phyloP scores from a whole-genome alignment of 37 sponge, comb jelly and placozoan species.

The Halichondria panicea region DNA sequence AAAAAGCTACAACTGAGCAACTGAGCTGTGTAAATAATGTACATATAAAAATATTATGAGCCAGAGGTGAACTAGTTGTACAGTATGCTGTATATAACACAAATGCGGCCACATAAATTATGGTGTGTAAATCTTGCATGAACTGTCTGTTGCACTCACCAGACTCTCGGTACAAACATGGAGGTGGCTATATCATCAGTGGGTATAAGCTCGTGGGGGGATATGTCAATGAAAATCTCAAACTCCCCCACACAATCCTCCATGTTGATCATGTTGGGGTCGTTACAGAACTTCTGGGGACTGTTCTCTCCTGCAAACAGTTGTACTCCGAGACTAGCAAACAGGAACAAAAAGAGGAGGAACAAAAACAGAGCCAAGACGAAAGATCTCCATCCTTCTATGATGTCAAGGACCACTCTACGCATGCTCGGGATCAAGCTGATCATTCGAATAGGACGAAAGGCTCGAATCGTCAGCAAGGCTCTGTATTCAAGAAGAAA shows the following conservation, averaged over 20 bases:
- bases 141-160: constrained; percentile 28
- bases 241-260: constrained; percentile 65
- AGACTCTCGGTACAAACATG: constrained; percentile 67
- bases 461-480: constrained; percentile 41
- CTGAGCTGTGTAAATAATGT: too few species aligned
- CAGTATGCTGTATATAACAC: not conserved
- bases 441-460: constrained; percentile 66
- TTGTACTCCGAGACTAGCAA: constrained; percentile 73
- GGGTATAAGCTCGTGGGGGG: constrained; percentile 34
- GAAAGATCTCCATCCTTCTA: constrained; percentile 54
- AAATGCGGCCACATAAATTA: not conserved
- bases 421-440: constrained; percentile 55
- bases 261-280: constrained; percentile 8
- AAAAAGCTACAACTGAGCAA: too few species aligned
- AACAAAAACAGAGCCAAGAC: constrained; percentile 46
- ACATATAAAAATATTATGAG: not conserved
- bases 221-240: constrained; percentile 25
- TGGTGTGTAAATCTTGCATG: not conserved
- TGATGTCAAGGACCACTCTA: constrained; percentile 40
- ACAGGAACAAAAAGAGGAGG: constrained; percentile 57
- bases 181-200: not conserved
- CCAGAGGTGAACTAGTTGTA: not conserved
- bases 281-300: constrained; percentile 48
- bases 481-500: not conserved
- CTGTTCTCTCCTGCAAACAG: constrained; percentile 47